Evolutionary conservation across 2,888 invertebrate species (phyloP).

Genomic region (Cerceris rybyensis): DNA sequence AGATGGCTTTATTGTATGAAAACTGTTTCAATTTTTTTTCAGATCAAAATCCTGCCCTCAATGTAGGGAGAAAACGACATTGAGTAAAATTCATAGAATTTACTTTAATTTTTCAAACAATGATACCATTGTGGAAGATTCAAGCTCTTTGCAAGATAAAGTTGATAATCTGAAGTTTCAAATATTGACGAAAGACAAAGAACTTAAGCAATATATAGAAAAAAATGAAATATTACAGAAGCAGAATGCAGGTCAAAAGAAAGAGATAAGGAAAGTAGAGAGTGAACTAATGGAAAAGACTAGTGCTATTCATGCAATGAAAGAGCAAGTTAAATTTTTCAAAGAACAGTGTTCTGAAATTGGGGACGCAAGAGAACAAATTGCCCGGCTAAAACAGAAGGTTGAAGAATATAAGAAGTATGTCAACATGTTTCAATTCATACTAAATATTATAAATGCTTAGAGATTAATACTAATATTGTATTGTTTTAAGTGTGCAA

Average conservation of each 20-base stretch:
- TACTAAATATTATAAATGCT: neutral
- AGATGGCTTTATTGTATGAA: neutral
- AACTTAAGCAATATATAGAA: slow-evolving; percentile 71
- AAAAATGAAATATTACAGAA: slow-evolving; percentile 21
- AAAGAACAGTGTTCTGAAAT: slow-evolving; percentile 80
- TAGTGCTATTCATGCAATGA: slow-evolving; percentile 83
- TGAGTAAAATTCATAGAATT: slow-evolving; percentile 84
- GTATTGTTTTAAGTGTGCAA: slow-evolving; percentile 82
- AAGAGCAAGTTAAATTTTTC: slow-evolving; percentile 83
- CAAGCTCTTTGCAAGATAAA: slow-evolving; percentile 31
- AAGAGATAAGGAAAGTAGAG: slow-evolving; percentile 71
- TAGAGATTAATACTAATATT: neutral
- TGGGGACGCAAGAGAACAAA: slow-evolving; percentile 83
- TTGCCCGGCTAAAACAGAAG: slow-evolving; percentile 83
- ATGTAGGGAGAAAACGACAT: slow-evolving; percentile 87
- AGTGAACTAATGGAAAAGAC: slow-evolving; percentile 76
- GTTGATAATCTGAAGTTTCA: slow-evolving; percentile 50
- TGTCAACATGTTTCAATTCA: neutral
- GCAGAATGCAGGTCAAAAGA: slow-evolving; percentile 72
- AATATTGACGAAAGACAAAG: slow-evolving; percentile 81
- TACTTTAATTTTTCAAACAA: slow-evolving; percentile 86
- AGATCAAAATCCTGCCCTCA: slow-evolving; percentile 91
- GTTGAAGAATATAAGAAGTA: slow-evolving; percentile 78
- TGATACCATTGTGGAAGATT: slow-evolving; percentile 59
- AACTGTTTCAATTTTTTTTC: slow-evolving; percentile 46